Evolutionary conservation across 2,797 vertebrate genomes (phyloP), one percentile per base, ranked within the genome.

Genomic region (Phaenicophaeus curvirostris): DNA sequence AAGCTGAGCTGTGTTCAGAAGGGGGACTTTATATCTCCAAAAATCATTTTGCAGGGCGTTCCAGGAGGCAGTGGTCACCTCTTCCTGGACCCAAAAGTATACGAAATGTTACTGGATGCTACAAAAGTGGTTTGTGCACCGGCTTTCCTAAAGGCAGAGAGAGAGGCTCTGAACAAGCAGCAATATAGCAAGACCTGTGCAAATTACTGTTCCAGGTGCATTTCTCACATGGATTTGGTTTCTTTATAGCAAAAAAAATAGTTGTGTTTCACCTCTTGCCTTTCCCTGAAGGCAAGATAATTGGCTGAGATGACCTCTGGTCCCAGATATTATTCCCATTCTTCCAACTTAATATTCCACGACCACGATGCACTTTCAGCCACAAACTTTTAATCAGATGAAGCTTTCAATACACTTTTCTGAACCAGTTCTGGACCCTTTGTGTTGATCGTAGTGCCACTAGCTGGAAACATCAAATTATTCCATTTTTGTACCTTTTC

Each of bases 401-500:
- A 12, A 65, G 10, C 18, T 87, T 87, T 84, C 74, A 44, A 8
- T 28, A 54, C 15, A 18, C 79, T 73, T 94, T 87, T 23, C 74
- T 69, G 51, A 27, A 16, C 61, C 42, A 35, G 37, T 68, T 61
- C 28, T 54, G 76, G 33, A 17, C 72, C 44, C 53, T 87, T 90
- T 62, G 11, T 75, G 58, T 51, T 73, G 33, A 42, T 67, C 78
- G 59, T 41, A n/a, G 81, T 79, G 66, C 73, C 62, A 50, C n/a
- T 44, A 85, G 41, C 86, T 81, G 71, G 71, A 94, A 93, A 79
- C 35, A 67, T 35, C 63, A 48, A 66, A 92, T 63, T 55, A 30
- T 66, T 63, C 71, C 8, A 20, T 21, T 66, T 93, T 73, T 62
- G 16, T 62, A 28, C 23, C 59, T 25, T 87, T 95, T 54, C 63